These are phyloP conservation scores for Lithobates sylvaticus DNA, from an alignment of 2,797 vertebrate species.

Conservation along the genomic window DNA sequence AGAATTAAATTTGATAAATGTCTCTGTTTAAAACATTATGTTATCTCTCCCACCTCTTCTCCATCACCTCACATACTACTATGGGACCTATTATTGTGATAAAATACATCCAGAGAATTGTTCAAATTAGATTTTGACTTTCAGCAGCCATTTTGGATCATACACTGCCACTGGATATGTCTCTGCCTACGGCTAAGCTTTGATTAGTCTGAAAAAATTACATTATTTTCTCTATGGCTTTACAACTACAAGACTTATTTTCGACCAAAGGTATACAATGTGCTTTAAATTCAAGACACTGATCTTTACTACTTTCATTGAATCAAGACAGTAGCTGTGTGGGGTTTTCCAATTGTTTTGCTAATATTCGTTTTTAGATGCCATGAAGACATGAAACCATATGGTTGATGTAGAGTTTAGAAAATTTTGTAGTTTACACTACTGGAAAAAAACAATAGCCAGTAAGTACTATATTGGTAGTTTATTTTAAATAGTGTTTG, in stretches of 20 bases:
- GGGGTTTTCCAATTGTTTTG: conserved; percentile 12
- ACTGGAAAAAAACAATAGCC: too few species aligned
- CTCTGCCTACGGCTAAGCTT: conserved; percentile 31
- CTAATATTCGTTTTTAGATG: background rate
- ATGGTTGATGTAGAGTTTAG: background rate
- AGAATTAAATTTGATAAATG: conserved; percentile 50
- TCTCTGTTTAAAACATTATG: conserved; percentile 41
- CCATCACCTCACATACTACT: conserved; percentile 3
- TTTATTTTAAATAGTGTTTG: too few species aligned
- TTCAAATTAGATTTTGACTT: conserved; percentile 38
- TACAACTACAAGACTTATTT: conserved; percentile 33
- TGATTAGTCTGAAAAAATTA: conserved; percentile 24
- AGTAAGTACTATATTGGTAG: too few species aligned
- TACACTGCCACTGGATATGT: conserved; percentile 19
- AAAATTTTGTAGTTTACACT: background rate
- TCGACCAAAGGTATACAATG: conserved; percentile 14
- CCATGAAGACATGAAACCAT: background rate
- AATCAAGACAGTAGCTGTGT: conserved; percentile 3
- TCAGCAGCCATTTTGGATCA: conserved; percentile 41
- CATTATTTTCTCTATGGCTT: conserved; percentile 14
- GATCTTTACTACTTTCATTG: conserved; percentile 16
- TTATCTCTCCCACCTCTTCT: conserved; percentile 31
- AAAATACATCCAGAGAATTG: conserved; percentile 40
- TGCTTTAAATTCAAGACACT: conserved; percentile 19
- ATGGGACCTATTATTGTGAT: conserved; percentile 42